These are phyloP conservation scores for Strix aluco DNA, from an alignment of 2,113 vertebrate genomes.

Conservation along the genomic window DNA sequence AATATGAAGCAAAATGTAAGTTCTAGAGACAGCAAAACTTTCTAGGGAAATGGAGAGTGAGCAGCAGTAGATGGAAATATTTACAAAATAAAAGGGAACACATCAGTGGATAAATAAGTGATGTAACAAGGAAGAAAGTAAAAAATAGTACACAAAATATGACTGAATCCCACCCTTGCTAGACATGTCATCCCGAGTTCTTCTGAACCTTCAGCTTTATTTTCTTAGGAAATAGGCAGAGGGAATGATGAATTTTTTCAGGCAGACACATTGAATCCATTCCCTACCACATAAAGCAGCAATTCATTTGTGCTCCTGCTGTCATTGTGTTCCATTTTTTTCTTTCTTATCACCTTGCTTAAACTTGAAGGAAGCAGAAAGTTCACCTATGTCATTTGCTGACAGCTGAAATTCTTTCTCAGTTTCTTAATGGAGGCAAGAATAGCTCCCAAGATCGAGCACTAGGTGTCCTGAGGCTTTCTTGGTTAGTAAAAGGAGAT, in stretches of 20 bases:
- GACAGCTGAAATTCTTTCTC: slow-evolving; percentile 37
- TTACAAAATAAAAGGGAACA: background rate
- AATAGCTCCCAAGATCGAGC: background rate
- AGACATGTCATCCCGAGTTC: background rate
- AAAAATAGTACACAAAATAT: background rate
- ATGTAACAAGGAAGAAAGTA: background rate
- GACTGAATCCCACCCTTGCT: background rate
- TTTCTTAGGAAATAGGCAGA: slow-evolving; percentile 3
- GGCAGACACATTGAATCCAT: background rate
- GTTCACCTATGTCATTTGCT: background rate
- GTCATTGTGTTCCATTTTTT: slow-evolving; percentile 8
- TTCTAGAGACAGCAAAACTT: background rate
- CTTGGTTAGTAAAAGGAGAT: slow-evolving; percentile 31
- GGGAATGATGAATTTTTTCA: background rate
- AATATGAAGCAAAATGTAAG: background rate
- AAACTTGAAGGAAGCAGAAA: slow-evolving; percentile 29
- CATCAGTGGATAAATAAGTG: background rate
- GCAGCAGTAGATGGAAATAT: background rate
- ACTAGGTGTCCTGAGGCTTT: background rate
- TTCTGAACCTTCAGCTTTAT: slow-evolving; percentile 20
- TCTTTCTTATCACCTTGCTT: slow-evolving; percentile 42
- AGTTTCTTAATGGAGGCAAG: slow-evolving; percentile 41
- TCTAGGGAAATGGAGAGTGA: background rate
- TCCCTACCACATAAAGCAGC: background rate
- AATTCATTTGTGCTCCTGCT: slow-evolving; percentile 39